A percentile compares a stretch with the other conserved stretches of the same genome.
phyloP scores from a whole-genome alignment of 1,140 invertebrate species.

The Musca domestica region DNA sequence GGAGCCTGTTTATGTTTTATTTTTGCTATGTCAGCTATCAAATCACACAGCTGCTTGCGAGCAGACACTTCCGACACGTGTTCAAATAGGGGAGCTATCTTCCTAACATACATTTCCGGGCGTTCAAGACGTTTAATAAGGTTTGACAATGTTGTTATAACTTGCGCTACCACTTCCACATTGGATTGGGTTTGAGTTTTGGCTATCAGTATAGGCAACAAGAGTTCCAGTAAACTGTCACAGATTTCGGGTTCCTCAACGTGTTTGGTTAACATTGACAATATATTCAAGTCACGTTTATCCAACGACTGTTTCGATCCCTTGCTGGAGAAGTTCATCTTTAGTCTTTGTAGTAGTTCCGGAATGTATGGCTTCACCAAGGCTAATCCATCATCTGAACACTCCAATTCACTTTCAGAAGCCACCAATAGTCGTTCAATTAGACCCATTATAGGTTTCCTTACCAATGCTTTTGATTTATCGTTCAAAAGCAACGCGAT shows the following conservation, averaged over 20 bases:
- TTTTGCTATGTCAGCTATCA: conserved; percentile 60
- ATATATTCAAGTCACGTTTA: conserved; percentile 72
- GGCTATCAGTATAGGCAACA: conserved; percentile 73
- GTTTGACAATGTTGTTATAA: conserved; percentile 72
- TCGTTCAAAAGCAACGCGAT: conserved; percentile 68
- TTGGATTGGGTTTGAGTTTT: conserved; percentile 53
- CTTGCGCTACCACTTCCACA: conserved; percentile 64
- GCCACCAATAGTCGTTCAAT: conserved; percentile 75
- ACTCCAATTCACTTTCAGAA: conserved; percentile 41
- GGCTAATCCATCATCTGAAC: conserved; percentile 32
- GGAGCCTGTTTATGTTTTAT: conserved; percentile 43
- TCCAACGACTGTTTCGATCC: conserved; percentile 54
- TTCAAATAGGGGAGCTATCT: conserved; percentile 66
- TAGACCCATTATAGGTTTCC: conserved; percentile 72
- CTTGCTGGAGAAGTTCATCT: conserved; percentile 59
- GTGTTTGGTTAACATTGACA: conserved; percentile 75
- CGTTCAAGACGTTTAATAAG: conserved; percentile 67
- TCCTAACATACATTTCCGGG: conserved; percentile 65
- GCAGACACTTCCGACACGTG: conserved; percentile 60
- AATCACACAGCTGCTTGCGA: conserved; percentile 65
- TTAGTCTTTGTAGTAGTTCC: conserved; percentile 69
- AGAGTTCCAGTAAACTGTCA: conserved; percentile 65
- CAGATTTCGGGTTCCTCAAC: conserved; percentile 66
- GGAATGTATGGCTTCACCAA: conserved; percentile 66
- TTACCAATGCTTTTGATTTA: conserved; percentile 66